Evolutionary conservation across 2,888 invertebrate species (phyloP), one percentile per base, ranked within the genome.

Genomic region (Cryptocheilus praepositus): DNA sequence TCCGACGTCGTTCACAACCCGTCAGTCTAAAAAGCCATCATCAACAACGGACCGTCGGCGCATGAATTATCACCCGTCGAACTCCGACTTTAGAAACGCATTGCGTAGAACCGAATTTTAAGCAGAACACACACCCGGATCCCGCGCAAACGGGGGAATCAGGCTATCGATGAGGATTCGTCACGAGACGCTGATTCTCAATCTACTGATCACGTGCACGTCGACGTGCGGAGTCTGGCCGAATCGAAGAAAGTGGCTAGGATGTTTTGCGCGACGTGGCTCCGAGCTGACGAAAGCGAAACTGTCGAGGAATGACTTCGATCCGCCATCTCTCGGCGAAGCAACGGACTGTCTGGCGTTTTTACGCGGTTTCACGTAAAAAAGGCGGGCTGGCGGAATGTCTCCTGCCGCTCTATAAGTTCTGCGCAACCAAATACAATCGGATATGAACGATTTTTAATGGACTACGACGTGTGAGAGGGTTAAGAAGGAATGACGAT

Each of bases 261-360:
- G 22, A 25, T 18, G 22, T 11, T 43, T 56, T 44, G 36, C 36
- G 18, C 55, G 43, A 13, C 54, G 36, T 15, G 49, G n/a, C 43
- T 19, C 28, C 18, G 15, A 22, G 53, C 11, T 13, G 18, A 15
- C n/a, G 19, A 16, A 25, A 18, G 28, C 43, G 44, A 56, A 66
- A 70, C n/a, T 61, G 46, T 49, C 61, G 57, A 61, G 57, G 70
- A 68, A 74, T 61, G 63, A 21, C 64, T 80, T 57, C 61, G 77
- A 79, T 76, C 82, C 77, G 88, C 88, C 88, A 88, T 88, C 88
- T 88, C 82, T 86, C 81, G 87, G 85, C 73, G 73, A 77, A 58
- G 68, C 65, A 66, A 21, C 68, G 86, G 81, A 88, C 87, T 75
- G 71, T 60, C 79, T 69, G 64, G 73, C 81, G 74, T 85, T 84